These are phyloP conservation scores for Melanogrammus aeglefinus DNA, from an alignment of 2,797 vertebrate species.

Conservation along the genomic window DNA sequence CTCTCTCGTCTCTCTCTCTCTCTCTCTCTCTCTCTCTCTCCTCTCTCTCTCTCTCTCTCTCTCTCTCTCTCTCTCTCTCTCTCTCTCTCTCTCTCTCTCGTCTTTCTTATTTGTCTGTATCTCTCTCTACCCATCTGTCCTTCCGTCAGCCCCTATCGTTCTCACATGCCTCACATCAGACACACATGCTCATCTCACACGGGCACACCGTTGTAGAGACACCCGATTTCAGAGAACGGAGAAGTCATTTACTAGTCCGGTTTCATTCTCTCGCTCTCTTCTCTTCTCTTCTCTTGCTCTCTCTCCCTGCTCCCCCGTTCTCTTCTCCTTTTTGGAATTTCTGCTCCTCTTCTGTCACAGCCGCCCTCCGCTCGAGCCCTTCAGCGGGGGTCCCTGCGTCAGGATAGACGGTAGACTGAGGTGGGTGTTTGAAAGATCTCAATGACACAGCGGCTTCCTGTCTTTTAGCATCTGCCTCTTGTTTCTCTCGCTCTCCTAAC, in stretches of 20 bases:
- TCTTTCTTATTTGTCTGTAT: constrained; percentile 27
- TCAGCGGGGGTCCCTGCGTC: constrained; percentile 64
- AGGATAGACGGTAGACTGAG: constrained; percentile 70
- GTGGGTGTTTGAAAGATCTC: constrained; percentile 63
- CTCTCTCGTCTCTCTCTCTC: background rate
- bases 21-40: background rate
- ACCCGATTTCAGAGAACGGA: constrained; percentile 35
- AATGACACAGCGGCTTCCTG: constrained; percentile 47
- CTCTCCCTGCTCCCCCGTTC: constrained; percentile 10
- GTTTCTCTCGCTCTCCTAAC: constrained; percentile 18
- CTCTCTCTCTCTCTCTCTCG: constrained; percentile 4
- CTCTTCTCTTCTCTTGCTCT: constrained; percentile 18
- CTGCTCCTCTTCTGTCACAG: constrained; percentile 44
- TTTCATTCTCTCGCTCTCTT: constrained; percentile 21
- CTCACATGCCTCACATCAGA: constrained; percentile 32
- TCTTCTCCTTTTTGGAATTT: constrained; percentile 51
- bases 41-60: constrained; percentile 4
- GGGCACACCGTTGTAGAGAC: constrained; percentile 34
- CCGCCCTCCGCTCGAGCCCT: constrained; percentile 50
- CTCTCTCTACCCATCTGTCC: background rate
- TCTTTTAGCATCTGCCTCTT: constrained; percentile 39
- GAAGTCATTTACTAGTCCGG: constrained; percentile 34
- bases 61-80: constrained; percentile 7
- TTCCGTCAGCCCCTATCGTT: background rate
- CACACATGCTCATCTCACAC: constrained; percentile 46